Base-by-base conservation (phyloP, 2,113 vertebrate species). In the Xiphias gladius region DNA sequence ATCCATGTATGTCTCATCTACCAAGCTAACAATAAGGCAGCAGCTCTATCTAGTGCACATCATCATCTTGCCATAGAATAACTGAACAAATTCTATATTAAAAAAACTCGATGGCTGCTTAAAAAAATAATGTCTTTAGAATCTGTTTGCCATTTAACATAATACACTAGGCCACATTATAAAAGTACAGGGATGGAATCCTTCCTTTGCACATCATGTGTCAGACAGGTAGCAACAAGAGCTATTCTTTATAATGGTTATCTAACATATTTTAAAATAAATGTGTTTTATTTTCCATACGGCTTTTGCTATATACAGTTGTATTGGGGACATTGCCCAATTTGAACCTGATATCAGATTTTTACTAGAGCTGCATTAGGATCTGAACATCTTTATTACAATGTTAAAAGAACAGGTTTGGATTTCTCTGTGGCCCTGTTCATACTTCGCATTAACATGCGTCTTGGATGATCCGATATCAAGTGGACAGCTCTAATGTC, bases 51-150 rank as follows among this genome's bases (percentile, higher is more conserved):
- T 62, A 61, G 26, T 81, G 62, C 54, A 74, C 16, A 32, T 26
- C 16, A 32, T 26, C 32, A 35, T 78, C 5, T 76, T 46, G 10
- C 35, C 35, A 46, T 73, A 74, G 76, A 30, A 75, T 64, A 74
- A 63, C 28, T 30, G 19, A 73, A 26, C 26, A 20, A 52, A 80
- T 30, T n/a, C 14, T 67, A 57, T 80, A n/a, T 48, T 74, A 76
- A 58, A 82, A 84, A 73, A 84, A 50, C 24, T 74, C 41, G 69
- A 14, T 30, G 3, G 16, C 69, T 79, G 48, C 35, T 37, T 57
- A 58, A 39, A 48, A 50, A 50, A 50, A 4, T 5, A 55, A 43
- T 81, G 35, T 30, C 43, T 50, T 67, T 4, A 62, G 30, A 70
- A 54, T 6, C 37, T 7, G 17, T 30, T 24, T 43, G 16, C 22